Evolutionary conservation across 2,113 vertebrate species (phyloP), one percentile per base, ranked within the genome.

Genomic region (Plestiodon gilberti): DNA sequence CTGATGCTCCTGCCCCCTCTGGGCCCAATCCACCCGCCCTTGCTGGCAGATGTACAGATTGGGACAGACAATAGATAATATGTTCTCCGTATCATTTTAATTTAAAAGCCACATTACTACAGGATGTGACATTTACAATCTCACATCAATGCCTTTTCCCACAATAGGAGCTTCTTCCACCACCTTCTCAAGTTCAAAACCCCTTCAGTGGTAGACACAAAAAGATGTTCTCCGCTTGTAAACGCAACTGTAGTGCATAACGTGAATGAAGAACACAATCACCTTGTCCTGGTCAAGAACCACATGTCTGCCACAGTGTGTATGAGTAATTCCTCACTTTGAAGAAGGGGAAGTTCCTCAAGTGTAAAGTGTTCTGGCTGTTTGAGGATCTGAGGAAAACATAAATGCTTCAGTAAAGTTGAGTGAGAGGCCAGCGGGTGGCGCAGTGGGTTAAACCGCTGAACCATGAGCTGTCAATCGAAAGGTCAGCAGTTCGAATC

Each of bases 311-410:
- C 20, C 61, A 64, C 25, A 23, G 20, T 64, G 61, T 64, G 61
- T 23, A 64, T 64, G 61, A n/a, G n/a, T n/a, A n/a, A n/a, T n/a
- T n/a, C n/a, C n/a, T n/a, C 43, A 48, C 43, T 48, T 48, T 48
- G 43, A 48, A 48, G 43, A 48, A 48, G 43, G n/a, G 43, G 43
- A 48, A 48, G 43, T 48, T 48, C 43, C 43, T 48, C 43, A 48
- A 5, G 43, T 48, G 43, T 8, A 48, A 8, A 48, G 43, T 20
- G 28, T 18, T 73, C 62, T 33, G 23, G 4, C 87, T 40, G 69
- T 88, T 82, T 88, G 30, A 78, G n/a, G 82, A 35, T 73, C 30
- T 79, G 89, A 87, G 13, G 11, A 90, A 89, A 6, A 38, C 79
- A 92, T 87, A 23, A 1, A 30, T 69, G 0, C 84, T 9, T 64